Percentiles rank a stretch among this genome's conserved stretches.
phyloP scores from a whole-genome alignment of 2,888 invertebrate genomes.

The Capitulum mitella region DNA sequence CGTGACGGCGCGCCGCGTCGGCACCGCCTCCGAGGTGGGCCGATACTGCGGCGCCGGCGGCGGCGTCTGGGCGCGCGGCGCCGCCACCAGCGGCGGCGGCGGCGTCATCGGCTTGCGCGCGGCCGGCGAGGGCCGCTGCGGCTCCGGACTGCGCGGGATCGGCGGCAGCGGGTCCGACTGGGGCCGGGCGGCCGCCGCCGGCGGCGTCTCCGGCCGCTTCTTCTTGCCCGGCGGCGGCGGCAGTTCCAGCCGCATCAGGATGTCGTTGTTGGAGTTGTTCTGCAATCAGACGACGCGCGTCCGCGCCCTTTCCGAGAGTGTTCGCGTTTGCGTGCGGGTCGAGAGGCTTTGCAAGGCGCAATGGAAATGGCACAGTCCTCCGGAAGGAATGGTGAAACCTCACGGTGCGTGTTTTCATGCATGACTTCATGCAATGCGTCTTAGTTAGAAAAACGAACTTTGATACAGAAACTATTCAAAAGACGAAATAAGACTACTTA shows the following conservation, averaged over 20 bases:
- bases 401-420: too few species aligned
- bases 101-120: conserved; percentile 14
- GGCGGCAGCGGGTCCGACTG: conserved; percentile 30
- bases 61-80: conserved; percentile 21
- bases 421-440: too few species aligned
- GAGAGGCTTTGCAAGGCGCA: too few species aligned
- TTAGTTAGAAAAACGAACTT: too few species aligned
- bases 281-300: too few species aligned
- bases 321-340: too few species aligned
- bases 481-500: conserved; percentile 42
- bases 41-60: conserved; percentile 21
- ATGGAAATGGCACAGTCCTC: too few species aligned
- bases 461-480: too few species aligned
- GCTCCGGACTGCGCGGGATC: conserved; percentile 27
- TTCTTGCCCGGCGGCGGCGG: conserved; percentile 29
- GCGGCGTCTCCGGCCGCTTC: conserved; percentile 29
- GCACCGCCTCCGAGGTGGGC: conserved; percentile 28
- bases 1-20: conserved; percentile 27
- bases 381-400: too few species aligned
- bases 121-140: conserved; percentile 21
- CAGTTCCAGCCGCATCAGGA: background rate
- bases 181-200: background rate
- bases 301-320: too few species aligned
- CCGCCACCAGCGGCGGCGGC: conserved; percentile 26
- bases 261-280: conserved; percentile 16